Evolutionary conservation across 2,797 vertebrate genomes (phyloP), one percentile per base, ranked within the genome.

Genomic region (Taeniopygia guttata): DNA sequence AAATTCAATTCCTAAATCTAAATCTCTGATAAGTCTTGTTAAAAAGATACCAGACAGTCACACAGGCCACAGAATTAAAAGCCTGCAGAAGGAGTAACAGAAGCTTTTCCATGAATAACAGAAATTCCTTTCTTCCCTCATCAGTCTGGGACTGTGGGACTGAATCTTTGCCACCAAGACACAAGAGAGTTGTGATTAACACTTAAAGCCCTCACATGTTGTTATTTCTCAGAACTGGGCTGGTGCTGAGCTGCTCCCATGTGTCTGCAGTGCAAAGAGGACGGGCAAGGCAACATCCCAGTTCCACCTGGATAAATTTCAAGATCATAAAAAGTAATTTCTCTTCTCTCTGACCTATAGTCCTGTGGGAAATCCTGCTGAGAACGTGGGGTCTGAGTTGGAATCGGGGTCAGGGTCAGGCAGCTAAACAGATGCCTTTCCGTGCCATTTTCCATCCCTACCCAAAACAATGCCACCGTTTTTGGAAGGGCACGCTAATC

Each of bases 341-440:
- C 32, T 32, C 7, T 68, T 17, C 16, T 64, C 34, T 60, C 16
- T 51, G 32, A 51, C 14, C 34, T 20, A 11, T 13, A 49, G 32
- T 4, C 11, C 32, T 7, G n/a, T 1, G 1, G 52, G 52, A 56
- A 36, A 30, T 17, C 0, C 3, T 4, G 6, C 69, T 29, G 54
- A 29, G 26, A 34, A 18, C 8, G 1, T 4, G 36, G 14, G 54
- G n/a, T 23, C 26, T 16, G 69, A 52, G 32, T 12, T 11, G 14
- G 34, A 12, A 11, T 17, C 1, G 18, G 64, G 27, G 19, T 23
- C 14, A 4, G 66, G 45, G 25, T 49, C 64, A 29, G 40, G 34
- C 42, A 11, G 1, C 36, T 38, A 38, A 63, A 45, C 5, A 10
- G 19, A 16, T 18, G 40, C 54, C n/a, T 34, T 25, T 59, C 26